Evolutionary conservation across 2,113 vertebrate genomes (phyloP), one percentile per base, ranked within the genome.

Genomic region (Menidia beryllina): DNA sequence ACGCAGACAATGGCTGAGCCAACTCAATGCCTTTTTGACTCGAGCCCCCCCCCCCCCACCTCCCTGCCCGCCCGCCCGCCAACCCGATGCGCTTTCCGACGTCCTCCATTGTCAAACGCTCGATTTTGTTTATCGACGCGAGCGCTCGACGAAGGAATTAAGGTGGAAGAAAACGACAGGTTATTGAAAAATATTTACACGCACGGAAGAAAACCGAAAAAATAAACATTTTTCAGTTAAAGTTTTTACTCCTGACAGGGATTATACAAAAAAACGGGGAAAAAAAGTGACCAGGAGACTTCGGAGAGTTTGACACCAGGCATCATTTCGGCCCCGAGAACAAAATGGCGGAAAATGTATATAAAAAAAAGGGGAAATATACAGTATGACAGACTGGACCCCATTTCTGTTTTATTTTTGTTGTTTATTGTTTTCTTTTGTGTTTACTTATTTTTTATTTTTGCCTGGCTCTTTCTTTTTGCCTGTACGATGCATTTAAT

Each of bases 211-310:
- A 10, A 34, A 21, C 51, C 53, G 59, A 74, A 82, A 50, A 86
- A 90, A 87, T 91, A 92, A 92, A 92, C 91, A 87, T 75, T 89
- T 89, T 91, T 90, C 88, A 84, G 88, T 90, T 90, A 85, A 79
- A 88, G 74, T 87, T 89, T 87, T 89, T 0, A 21, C 69, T 81
- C 55, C 26, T 38, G 51, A 43, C 17, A 0, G 49, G 70, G 81
- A 88, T 87, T 80, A 87, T 69, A 23, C 53, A 0, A 0, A 34
- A 13, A 4, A 36, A 39, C n/a, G 65, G 24, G 61, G 0, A 0
- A 34, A 13, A 4, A 36, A 39, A n/a, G 65, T 27, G 61, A 36
- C 48, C n/a, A n/a, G 3, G 53, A 23, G 51, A 66, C 70, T 56
- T 63, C 50, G 20, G 39, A 36, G 36, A 82, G 62, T 79, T 65